Evolutionary conservation across 2,888 invertebrate genomes (phyloP).

Genomic region (Alviniconcha strummeri): DNA sequence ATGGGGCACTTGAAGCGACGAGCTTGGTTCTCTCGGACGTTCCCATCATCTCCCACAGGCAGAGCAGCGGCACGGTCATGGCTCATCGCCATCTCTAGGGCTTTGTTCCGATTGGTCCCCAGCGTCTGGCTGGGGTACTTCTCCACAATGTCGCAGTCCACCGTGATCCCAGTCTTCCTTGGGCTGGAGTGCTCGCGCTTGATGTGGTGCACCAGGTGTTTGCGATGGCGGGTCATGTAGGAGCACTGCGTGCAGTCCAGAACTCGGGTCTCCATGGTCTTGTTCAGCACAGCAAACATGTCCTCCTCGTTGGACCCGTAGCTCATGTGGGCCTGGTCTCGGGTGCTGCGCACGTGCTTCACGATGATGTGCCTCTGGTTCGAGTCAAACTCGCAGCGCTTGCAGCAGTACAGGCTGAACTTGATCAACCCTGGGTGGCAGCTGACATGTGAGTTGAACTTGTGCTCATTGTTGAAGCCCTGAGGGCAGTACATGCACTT

Average conservation of each 20-base stretch:
- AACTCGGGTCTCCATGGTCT: slow-evolving; percentile 42
- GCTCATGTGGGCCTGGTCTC: slow-evolving; percentile 40
- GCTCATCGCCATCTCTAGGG: slow-evolving; percentile 27
- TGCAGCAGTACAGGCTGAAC: slow-evolving; percentile 44
- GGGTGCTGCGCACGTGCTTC: slow-evolving; percentile 41
- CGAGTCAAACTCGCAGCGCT: slow-evolving; percentile 46
- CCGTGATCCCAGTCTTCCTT: slow-evolving; percentile 34
- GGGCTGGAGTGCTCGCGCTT: slow-evolving; percentile 43
- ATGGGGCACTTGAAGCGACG: slow-evolving; percentile 48
- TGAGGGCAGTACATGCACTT: slow-evolving; percentile 50
- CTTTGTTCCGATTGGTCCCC: slow-evolving; percentile 24
- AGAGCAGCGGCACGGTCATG: slow-evolving; percentile 33
- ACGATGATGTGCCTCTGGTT: slow-evolving; percentile 46
- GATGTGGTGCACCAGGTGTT: slow-evolving; percentile 45
- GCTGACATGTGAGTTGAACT: slow-evolving; percentile 45
- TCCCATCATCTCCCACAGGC: slow-evolving; percentile 31
- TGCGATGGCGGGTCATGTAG: slow-evolving; percentile 48
- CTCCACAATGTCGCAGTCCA: slow-evolving; percentile 35
- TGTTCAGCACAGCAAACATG: slow-evolving; percentile 42
- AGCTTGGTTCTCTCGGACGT: slow-evolving; percentile 41
- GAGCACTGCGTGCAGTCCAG: slow-evolving; percentile 46
- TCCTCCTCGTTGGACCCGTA: slow-evolving; percentile 39
- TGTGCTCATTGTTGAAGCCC: slow-evolving; percentile 45
- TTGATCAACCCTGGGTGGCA: slow-evolving; percentile 50
- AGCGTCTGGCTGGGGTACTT: slow-evolving; percentile 28